Percentiles rank a stretch among this genome's conserved stretches.
Evolutionary conservation across 2,888 invertebrate species (phyloP).

Genomic region (Drosophila vallismaia): DNA sequence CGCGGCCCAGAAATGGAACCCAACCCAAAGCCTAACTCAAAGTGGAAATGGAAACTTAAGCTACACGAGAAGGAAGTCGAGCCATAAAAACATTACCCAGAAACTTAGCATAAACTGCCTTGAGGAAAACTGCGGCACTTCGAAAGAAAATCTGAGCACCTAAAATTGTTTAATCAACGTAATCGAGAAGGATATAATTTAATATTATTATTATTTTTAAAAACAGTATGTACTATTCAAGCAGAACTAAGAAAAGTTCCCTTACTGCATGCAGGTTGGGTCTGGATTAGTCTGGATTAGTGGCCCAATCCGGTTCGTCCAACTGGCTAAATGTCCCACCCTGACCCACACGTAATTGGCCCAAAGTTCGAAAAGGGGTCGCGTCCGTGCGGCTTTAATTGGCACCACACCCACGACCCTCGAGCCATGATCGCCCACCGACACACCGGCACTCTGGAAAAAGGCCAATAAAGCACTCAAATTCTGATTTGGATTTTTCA

Average conservation of each 20-base stretch:
- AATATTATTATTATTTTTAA: background rate
- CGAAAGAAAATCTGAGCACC: slow-evolving; percentile 13
- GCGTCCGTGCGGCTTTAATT: slow-evolving; percentile 60
- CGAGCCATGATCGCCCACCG: background rate
- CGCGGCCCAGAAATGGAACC: slow-evolving; percentile 10
- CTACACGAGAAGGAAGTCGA: slow-evolving; percentile 67
- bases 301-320: slow-evolving; percentile 2
- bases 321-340: slow-evolving; percentile 9
- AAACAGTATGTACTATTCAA: background rate
- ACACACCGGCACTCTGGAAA: background rate
- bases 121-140: background rate
- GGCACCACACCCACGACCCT: slow-evolving; percentile 24
- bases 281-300: slow-evolving; percentile 6
- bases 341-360: slow-evolving; percentile 59
- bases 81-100: slow-evolving; percentile 59
- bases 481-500: slow-evolving; percentile 23
- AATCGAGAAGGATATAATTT: background rate
- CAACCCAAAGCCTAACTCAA: slow-evolving; percentile 24
- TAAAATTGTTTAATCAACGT: slow-evolving; percentile 13
- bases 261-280: background rate
- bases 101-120: slow-evolving; percentile 44
- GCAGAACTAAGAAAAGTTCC: background rate
- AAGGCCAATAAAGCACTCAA: slow-evolving; percentile 29
- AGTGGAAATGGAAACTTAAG: slow-evolving; percentile 57
- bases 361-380: slow-evolving; percentile 35